phyloP scores from a whole-genome alignment of 1,140 invertebrate genomes.

The Euborellia annulipes region DNA sequence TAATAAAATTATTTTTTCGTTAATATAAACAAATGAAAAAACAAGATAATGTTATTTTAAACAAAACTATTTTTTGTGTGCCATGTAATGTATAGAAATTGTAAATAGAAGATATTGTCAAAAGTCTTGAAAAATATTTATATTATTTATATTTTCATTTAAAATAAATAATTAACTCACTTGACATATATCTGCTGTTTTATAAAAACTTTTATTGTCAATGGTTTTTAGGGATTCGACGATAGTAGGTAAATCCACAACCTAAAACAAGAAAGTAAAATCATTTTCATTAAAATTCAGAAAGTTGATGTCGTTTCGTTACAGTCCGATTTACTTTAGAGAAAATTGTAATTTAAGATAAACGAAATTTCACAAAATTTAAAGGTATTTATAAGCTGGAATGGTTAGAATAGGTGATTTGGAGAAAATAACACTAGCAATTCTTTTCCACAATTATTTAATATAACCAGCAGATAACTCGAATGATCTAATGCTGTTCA shows the following conservation, averaged over 20 bases:
- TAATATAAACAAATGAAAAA: no score
- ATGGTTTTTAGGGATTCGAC: constrained; percentile 91
- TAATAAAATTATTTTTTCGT: no score
- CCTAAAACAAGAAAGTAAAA: constrained; percentile 28
- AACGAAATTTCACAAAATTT: constrained; percentile 3
- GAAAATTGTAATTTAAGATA: neutral
- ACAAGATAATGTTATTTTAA: neutral
- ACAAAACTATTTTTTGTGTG: neutral
- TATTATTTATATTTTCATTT: neutral
- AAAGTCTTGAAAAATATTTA: neutral
- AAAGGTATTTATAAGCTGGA: neutral
- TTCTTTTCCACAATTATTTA: no score
- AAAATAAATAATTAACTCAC: constrained; percentile 26
- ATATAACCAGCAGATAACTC: no score
- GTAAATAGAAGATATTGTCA: no score
- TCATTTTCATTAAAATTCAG: constrained; percentile 6
- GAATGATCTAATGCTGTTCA: no score
- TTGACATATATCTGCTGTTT: constrained; percentile 92
- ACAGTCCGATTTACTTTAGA: no score
- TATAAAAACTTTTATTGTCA: constrained; percentile 91
- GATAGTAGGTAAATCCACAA: constrained; percentile 84
- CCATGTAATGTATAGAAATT: neutral
- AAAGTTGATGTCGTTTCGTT: neutral
- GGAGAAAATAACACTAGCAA: no score
- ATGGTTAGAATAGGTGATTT: no score